These are phyloP conservation scores for Xiphophorus maculatus DNA, from an alignment of 2,113 vertebrate species.

Conservation along the genomic window DNA sequence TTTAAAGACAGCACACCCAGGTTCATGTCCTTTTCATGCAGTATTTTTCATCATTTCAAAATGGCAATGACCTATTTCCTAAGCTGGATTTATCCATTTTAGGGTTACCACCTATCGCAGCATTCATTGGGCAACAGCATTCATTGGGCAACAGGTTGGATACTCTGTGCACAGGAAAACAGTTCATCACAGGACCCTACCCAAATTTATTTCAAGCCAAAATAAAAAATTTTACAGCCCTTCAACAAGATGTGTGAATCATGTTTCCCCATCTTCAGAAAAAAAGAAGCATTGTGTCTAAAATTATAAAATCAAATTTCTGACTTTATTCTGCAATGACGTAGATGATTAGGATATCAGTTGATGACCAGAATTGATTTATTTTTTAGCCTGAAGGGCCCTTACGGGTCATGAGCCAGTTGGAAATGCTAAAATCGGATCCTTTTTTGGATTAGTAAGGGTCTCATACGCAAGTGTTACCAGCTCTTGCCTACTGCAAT, in stretches of 20 bases:
- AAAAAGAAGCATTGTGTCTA: too few relatives aligned
- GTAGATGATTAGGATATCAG: too few relatives aligned
- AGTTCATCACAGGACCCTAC: background rate
- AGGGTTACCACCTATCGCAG: background rate
- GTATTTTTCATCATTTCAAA: slow-evolving; percentile 21
- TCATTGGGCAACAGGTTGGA: background rate
- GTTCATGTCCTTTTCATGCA: background rate
- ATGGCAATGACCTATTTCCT: background rate
- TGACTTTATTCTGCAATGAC: too few relatives aligned
- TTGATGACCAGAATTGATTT: too few relatives aligned
- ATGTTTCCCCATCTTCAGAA: background rate
- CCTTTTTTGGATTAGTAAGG: too few relatives aligned
- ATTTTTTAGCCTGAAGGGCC: too few relatives aligned
- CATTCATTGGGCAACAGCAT: background rate
- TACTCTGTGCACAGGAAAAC: background rate
- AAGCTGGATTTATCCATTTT: background rate
- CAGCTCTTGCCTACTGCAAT: too few relatives aligned
- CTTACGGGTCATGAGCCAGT: too few relatives aligned
- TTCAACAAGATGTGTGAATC: background rate
- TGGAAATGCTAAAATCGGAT: too few relatives aligned
- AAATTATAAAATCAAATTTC: background rate
- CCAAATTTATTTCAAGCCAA: background rate
- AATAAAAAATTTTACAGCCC: background rate
- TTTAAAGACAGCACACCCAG: too few relatives aligned
- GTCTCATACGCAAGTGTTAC: too few relatives aligned